Evolutionary conservation across 2,113 vertebrate species (phyloP).

Genomic region (Gadus chalcogrammus): DNA sequence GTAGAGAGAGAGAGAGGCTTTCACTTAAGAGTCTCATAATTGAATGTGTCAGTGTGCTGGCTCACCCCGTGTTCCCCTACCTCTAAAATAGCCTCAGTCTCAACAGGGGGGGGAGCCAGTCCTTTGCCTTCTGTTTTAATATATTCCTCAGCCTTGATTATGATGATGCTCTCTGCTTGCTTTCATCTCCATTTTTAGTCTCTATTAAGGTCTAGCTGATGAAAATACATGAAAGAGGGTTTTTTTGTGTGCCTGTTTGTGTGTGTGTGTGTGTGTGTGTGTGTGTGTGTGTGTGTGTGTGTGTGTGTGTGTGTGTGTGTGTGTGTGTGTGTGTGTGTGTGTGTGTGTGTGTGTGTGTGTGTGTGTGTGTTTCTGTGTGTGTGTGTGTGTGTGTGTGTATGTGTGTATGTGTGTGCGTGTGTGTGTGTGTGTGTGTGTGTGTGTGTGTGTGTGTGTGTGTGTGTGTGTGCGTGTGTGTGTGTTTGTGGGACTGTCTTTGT

Average conservation of each 20-base stretch:
- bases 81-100: not conserved
- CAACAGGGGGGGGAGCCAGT: not conserved
- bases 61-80: not conserved
- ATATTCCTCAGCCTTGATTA: no score
- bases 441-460: not conserved
- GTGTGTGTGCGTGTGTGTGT: not conserved
- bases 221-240: not conserved
- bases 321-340: not conserved
- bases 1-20: not conserved
- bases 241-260: not conserved
- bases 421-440: not conserved
- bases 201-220: not conserved
- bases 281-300: not conserved
- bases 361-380: not conserved
- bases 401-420: not conserved
- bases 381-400: not conserved
- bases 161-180: not conserved
- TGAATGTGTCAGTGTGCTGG: not conserved
- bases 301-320: not conserved
- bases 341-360: not conserved
- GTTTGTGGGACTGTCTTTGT: not conserved
- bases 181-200: not conserved
- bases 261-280: not conserved
- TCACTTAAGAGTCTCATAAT: not conserved
- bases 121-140: not conserved